Evolutionary conservation across 2,888 invertebrate species (phyloP), one percentile per base, ranked within the genome.

Genomic region (Erannis defoliaria): DNA sequence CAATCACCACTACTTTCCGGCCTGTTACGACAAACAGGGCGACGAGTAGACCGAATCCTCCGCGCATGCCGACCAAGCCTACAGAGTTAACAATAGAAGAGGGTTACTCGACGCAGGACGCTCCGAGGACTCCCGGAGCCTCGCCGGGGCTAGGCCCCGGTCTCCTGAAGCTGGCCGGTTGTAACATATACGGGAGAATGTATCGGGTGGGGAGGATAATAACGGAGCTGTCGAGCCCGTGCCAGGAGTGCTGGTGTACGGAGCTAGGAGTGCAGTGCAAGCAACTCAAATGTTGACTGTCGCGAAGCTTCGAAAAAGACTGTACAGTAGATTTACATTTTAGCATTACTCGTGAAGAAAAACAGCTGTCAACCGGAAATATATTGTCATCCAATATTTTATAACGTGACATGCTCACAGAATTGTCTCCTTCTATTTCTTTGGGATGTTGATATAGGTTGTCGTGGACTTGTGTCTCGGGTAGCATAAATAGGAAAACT

Each of bases 131-230:
- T 6, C 78, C 82, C 12, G 65, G 51, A 21, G 62, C 57, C 18
- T 29, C 54, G 33, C 40, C 54, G 4, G 83, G 80, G 1, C 64
- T 82, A 0, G 91, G 93, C 1, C 85, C 94, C 12, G 95, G 96
- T 33, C 85, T 96, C 51, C 86, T 97, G 43, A 97, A 97, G 85
- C 84, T 97, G 65, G 97, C 97, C 10, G 97, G 97, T 0, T 98
- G 98, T 81, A 98, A 98, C 86, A 97, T 98, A 74, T 97, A 97
- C 77, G 98, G 98, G 5, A 94, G 96, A 67, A 97, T 97, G 96
- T 97, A 97, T 84, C 94, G 96, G 21, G 96, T 97, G 9, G 97
- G 97, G 3, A 94, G 95, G 75, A 96, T 97, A 70, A 97, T 98
- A 73, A 94, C 96, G 1, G 97, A 98, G 89, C 89, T 98, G 64